A percentile compares a stretch with the other conserved stretches of the same genome.
These are phyloP conservation scores for Gisinianus flammeolus DNA, from an alignment of 2,888 invertebrate genomes.

Conservation along the genomic window DNA sequence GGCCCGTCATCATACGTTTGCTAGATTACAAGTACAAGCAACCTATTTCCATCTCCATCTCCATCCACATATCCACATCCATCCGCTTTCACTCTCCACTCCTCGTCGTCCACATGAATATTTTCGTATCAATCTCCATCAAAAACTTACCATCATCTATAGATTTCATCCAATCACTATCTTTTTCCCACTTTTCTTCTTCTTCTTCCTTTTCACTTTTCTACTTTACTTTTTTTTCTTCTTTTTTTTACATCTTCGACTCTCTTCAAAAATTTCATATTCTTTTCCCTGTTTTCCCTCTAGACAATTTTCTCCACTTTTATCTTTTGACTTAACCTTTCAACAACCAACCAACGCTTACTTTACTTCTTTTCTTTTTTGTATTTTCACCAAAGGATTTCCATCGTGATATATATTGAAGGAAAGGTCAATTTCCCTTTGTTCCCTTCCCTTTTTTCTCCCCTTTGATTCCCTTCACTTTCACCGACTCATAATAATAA, in stretches of 20 bases:
- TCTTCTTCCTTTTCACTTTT: background rate
- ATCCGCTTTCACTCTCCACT: background rate
- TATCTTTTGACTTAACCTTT: background rate
- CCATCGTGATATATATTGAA: too few species aligned
- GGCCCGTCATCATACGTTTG: constrained; percentile 43
- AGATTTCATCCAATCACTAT: constrained; percentile 26
- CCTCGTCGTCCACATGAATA: constrained; percentile 10
- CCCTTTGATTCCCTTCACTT: too few species aligned
- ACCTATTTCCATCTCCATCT: constrained; percentile 25
- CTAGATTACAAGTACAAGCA: constrained; percentile 34
- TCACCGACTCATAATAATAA: too few species aligned
- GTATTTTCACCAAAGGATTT: too few species aligned
- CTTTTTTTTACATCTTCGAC: constrained; percentile 48
- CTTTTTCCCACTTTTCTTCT: background rate
- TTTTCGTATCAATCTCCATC: constrained; percentile 26
- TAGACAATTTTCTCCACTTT: background rate
- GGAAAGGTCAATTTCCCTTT: too few species aligned
- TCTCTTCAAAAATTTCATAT: constrained; percentile 44
- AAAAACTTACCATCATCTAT: constrained; percentile 8
- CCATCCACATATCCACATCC: constrained; percentile 16
- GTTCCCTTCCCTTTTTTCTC: too few species aligned
- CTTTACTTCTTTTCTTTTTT: too few species aligned
- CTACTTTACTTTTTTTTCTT: background rate
- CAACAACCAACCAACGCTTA: too few species aligned
- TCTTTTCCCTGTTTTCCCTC: background rate